Evolutionary conservation across 2,113 vertebrate genomes (phyloP).

Genomic region (Zosterops lateralis): DNA sequence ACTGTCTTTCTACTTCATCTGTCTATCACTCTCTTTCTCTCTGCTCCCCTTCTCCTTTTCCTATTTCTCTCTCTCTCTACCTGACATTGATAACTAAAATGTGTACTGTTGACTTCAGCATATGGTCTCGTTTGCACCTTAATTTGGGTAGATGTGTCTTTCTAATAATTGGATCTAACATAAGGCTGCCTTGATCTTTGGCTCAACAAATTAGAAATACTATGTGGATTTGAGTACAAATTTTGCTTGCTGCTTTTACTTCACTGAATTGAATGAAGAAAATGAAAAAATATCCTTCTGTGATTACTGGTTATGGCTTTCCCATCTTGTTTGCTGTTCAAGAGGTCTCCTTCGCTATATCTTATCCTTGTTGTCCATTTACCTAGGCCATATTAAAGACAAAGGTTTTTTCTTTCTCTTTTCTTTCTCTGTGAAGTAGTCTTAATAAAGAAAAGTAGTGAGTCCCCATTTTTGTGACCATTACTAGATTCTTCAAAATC

Average conservation of each 20-base stretch:
- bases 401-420: rapidly evolving
- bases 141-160: rapidly evolving
- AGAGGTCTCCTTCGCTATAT: not conserved
- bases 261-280: not conserved
- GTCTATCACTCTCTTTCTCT: not conserved
- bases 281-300: not conserved
- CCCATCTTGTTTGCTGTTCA: not conserved
- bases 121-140: not conserved
- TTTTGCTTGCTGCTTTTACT: not conserved
- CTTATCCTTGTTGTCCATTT: not conserved
- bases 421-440: not conserved
- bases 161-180: not conserved
- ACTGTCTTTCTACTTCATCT: not conserved
- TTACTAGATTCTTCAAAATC: not conserved
- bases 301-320: not conserved
- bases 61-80: not conserved
- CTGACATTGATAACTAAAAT: not conserved
- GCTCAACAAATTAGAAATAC: not conserved
- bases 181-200: not conserved
- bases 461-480: not conserved
- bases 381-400: not conserved
- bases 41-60: not conserved
- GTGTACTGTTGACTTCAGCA: not conserved
- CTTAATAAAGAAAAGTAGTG: not conserved
- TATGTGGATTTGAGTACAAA: not conserved